Conservation (phyloP, 2,797 vertebrate species). For the Helarctos malayanus region DNA sequence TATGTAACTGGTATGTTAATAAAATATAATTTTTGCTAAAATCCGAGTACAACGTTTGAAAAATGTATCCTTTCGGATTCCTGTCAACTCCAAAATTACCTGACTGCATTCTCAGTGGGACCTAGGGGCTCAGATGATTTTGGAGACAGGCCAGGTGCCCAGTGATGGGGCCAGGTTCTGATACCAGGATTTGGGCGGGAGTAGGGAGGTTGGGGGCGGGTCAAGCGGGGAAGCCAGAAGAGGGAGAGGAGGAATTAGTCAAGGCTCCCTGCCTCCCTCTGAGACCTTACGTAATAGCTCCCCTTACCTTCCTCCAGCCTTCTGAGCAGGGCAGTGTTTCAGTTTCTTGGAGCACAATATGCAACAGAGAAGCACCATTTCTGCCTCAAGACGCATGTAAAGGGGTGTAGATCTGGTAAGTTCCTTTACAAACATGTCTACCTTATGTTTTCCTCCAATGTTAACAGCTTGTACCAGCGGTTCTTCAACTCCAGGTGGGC, state of each 20-base stretch:
- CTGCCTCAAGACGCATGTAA: background rate
- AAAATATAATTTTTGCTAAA: background rate
- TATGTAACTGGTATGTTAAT: background rate
- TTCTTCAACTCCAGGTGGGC: background rate
- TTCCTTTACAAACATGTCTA: background rate
- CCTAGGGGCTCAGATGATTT: background rate
- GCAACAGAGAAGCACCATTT: conserved; percentile 52
- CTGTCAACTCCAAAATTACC: background rate
- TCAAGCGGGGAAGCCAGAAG: background rate
- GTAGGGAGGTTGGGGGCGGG: background rate
- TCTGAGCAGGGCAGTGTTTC: background rate
- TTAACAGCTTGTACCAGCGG: background rate
- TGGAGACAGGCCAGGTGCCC: background rate
- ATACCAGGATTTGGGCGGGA: too few species aligned
- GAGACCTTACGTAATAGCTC: background rate
- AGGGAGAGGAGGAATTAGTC: background rate
- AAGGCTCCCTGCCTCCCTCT: background rate
- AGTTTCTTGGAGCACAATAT: background rate
- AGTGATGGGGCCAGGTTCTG: background rate
- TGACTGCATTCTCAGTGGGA: background rate
- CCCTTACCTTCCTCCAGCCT: background rate
- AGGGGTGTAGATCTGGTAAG: conserved; percentile 62
- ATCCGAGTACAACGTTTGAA: background rate
- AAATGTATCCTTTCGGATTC: background rate
- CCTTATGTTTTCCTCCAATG: background rate